These are phyloP conservation scores for Antheraea assamensis DNA, from an alignment of 2,888 invertebrate genomes.

Conservation along the genomic window DNA sequence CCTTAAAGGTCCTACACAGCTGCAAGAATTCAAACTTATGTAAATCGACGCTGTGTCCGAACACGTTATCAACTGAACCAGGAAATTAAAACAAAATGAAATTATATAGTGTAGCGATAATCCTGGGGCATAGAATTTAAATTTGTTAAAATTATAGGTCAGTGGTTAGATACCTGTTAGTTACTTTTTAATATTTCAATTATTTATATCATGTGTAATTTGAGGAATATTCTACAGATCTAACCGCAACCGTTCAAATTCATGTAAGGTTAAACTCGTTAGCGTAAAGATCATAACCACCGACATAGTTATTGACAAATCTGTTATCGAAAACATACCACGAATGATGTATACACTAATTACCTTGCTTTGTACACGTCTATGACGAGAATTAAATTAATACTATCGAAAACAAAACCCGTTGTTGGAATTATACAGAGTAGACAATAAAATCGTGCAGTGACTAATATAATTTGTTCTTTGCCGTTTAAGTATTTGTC, in stretches of 20 bases:
- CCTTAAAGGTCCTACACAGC: no score
- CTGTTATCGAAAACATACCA: conserved; percentile 50
- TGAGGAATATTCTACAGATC: not conserved
- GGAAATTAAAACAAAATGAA: no score
- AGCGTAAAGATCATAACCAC: conserved; percentile 5
- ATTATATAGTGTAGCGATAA: no score
- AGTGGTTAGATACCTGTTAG: not conserved
- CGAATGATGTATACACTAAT: conserved; percentile 45
- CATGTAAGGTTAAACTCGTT: not conserved
- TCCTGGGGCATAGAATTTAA: no score
- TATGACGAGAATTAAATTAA: conserved; percentile 67
- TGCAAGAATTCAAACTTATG: no score
- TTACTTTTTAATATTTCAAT: no score
- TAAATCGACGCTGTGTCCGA: no score
- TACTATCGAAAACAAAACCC: conserved; percentile 57
- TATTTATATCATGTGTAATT: not conserved
- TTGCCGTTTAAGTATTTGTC: not conserved
- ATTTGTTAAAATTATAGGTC: no score
- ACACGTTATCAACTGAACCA: no score
- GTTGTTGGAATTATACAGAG: not conserved
- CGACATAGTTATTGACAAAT: conserved; percentile 10
- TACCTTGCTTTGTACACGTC: conserved; percentile 55
- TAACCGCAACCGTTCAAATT: not conserved
- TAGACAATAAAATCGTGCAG: not conserved
- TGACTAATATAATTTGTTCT: not conserved